Evolutionary conservation across 2,113 vertebrate species (phyloP).

Genomic region (Ameiurus melas): DNA sequence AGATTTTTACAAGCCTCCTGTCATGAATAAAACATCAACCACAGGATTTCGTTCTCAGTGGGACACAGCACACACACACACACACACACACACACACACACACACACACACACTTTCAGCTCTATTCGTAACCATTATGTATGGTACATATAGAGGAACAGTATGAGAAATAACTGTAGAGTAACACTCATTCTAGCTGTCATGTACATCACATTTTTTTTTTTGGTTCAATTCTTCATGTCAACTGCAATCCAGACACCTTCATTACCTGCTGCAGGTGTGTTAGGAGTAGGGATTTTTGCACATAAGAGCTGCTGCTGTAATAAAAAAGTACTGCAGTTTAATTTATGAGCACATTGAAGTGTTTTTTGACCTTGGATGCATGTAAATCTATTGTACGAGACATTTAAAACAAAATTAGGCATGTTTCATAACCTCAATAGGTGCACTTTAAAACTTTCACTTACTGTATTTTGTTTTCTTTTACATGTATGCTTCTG

Average conservation of each 20-base stretch:
- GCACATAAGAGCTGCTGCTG: too few species aligned
- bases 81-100: conserved; percentile 12
- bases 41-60: conserved; percentile 52
- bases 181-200: conserved; percentile 11
- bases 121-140: conserved; percentile 25
- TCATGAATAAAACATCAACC: conserved; percentile 64
- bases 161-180: conserved; percentile 23
- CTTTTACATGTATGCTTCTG: background rate
- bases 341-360: too few species aligned
- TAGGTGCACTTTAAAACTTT: background rate
- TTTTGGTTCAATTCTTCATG: background rate
- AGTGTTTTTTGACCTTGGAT: too few species aligned
- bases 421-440: too few species aligned
- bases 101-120: conserved; percentile 7
- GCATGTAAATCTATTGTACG: too few species aligned
- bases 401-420: too few species aligned
- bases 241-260: background rate
- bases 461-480: background rate
- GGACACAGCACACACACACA: conserved; percentile 1
- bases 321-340: too few species aligned
- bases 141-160: conserved; percentile 34
- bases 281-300: background rate
- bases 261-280: background rate
- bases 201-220: background rate
- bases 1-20: conserved; percentile 53